phyloP scores from a whole-genome alignment of 1,140 invertebrate genomes.

The Kradibia gibbosae region DNA sequence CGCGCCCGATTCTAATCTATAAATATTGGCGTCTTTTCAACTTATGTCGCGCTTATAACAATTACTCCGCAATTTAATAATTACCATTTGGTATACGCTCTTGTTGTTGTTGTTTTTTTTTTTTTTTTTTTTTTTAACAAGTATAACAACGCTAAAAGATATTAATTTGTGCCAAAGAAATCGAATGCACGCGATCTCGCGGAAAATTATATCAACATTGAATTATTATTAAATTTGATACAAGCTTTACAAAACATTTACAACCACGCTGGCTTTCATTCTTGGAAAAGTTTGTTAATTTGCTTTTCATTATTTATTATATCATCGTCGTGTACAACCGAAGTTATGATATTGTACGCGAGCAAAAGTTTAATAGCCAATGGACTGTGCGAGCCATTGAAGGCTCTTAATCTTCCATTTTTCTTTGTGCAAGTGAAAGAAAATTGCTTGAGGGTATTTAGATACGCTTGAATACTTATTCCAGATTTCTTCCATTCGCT shows the following conservation, averaged over 20 bases:
- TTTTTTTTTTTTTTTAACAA: no score
- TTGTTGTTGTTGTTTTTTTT: no score
- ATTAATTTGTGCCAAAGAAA: no score
- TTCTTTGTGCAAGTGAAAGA: not conserved
- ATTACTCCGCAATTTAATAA: no score
- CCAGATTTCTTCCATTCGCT: not conserved
- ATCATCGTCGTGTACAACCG: not conserved
- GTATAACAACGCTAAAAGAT: no score
- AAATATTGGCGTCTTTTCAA: no score
- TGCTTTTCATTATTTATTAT: not conserved
- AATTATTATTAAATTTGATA: no score
- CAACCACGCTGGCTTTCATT: slow-evolving; percentile 1
- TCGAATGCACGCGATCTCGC: no score
- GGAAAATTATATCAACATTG: no score
- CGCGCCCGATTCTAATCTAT: no score
- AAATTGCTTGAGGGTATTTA: slow-evolving; percentile 4
- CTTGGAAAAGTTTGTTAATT: not conserved
- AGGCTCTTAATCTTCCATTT: slow-evolving; percentile 23
- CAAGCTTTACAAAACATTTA: slow-evolving; percentile 13
- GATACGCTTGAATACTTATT: not conserved
- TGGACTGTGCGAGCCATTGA: not conserved
- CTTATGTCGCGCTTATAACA: no score
- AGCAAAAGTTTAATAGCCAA: slow-evolving; percentile 29
- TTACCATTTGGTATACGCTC: no score
- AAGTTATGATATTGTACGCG: slow-evolving; percentile 1